A percentile compares a stretch with the other conserved stretches of the same genome.
phyloP scores from a whole-genome alignment of 2,888 invertebrate species.

The Atethmia centrago region DNA sequence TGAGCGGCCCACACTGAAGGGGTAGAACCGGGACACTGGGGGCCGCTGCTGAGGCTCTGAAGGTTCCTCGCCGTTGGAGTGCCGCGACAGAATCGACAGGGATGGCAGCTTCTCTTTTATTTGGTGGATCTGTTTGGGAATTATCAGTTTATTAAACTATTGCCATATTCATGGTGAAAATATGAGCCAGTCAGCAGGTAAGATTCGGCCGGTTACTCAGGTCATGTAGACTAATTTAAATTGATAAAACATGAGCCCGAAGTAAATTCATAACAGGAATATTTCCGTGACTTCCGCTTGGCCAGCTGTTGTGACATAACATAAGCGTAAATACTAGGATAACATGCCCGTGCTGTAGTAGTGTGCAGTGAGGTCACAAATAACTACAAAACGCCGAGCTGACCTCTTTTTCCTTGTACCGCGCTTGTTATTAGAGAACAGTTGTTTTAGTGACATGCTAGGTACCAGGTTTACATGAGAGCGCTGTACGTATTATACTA shows the following conservation, averaged over 20 bases:
- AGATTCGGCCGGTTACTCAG: no score
- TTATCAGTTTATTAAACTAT: background rate
- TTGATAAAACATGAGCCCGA: background rate
- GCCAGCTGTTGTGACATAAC: slow-evolving; percentile 6
- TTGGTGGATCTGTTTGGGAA: slow-evolving; percentile 78
- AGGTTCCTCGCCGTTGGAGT: slow-evolving; percentile 72
- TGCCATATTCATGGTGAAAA: background rate
- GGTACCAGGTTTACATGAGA: slow-evolving; percentile 32
- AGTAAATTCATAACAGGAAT: slow-evolving; percentile 2
- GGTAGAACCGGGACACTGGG: slow-evolving; percentile 83
- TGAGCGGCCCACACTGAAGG: slow-evolving; percentile 79
- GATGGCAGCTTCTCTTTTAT: slow-evolving; percentile 81
- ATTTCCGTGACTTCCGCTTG: slow-evolving; percentile 8
- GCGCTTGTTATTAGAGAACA: background rate
- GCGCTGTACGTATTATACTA: background rate
- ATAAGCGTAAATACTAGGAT: slow-evolving; percentile 24
- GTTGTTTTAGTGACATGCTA: slow-evolving; percentile 17
- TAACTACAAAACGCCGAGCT: background rate
- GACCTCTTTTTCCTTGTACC: slow-evolving; percentile 2
- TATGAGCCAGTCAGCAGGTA: no score
- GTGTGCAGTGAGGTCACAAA: slow-evolving; percentile 17
- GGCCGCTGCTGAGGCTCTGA: slow-evolving; percentile 54
- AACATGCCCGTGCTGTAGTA: slow-evolving; percentile 14
- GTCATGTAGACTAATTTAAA: no score
- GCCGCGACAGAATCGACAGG: slow-evolving; percentile 79